These are phyloP conservation scores for Lucilia sericata DNA, from an alignment of 1,140 invertebrate genomes.

Conservation along the genomic window DNA sequence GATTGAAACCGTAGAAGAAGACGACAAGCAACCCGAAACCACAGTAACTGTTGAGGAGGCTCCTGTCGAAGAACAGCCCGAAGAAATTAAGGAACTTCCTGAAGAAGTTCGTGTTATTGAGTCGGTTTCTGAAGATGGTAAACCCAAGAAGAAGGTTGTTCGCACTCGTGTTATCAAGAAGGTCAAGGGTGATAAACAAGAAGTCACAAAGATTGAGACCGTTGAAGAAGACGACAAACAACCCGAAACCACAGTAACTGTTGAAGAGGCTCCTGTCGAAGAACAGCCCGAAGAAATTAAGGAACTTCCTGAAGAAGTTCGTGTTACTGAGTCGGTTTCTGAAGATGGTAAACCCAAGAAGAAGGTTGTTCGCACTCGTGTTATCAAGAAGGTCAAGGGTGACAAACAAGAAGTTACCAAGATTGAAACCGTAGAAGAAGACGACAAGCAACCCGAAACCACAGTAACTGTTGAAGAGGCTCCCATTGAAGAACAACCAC, in stretches of 20 bases:
- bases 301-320: conserved; percentile 43
- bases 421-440: conserved; percentile 44
- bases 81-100: conserved; percentile 33
- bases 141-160: conserved; percentile 39
- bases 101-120: conserved; percentile 43
- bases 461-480: conserved; percentile 39
- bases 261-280: conserved; percentile 36
- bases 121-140: conserved; percentile 36
- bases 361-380: conserved; percentile 35
- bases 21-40: conserved; percentile 40
- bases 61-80: conserved; percentile 36
- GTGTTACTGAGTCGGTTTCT: conserved; percentile 25
- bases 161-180: conserved; percentile 40
- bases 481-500: conserved; percentile 35
- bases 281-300: conserved; percentile 35
- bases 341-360: conserved; percentile 45
- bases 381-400: conserved; percentile 44
- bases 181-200: conserved; percentile 41
- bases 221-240: conserved; percentile 44
- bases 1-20: conserved; percentile 45
- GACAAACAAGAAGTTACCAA: conserved; percentile 43
- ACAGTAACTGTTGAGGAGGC: conserved; percentile 39
- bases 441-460: conserved; percentile 44
- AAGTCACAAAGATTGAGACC: conserved; percentile 42
- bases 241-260: conserved; percentile 42